Evolutionary conservation across 23 tunicate genomes (phyloP), one percentile per base, ranked within the genome.

Genomic region (Styela plicata): DNA sequence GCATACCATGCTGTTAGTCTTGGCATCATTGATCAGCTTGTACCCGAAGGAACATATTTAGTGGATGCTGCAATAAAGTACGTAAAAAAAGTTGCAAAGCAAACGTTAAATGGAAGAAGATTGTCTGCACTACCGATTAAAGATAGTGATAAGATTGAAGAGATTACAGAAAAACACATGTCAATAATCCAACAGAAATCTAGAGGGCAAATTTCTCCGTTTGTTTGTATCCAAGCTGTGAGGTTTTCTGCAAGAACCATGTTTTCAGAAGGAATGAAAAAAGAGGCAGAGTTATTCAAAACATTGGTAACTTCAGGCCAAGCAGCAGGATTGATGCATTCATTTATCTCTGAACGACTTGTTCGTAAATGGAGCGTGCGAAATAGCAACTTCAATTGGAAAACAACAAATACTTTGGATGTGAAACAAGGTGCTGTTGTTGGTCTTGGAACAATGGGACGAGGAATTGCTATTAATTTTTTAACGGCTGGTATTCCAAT

Each of bases 381-480:
- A 1, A 67, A 27, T 27, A 67, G 17, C 2, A 67, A 22, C 30
- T 18, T 25, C 13, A 25, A 27, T 29, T 67, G 71, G 71, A 16
- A 21, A 17, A 25, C 31, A 0, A 18, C 71, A 16, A 44, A 44
- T 13, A 83, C 76, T 16, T 33, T 83, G 70, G 30, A 77, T 25
- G 73, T 91, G 22, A 78, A 83, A 20, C 57, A 37, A 62, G 82
- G 70, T 63, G 97, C 87, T 70, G 97, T 91, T 32, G 70, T 91
- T 62, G 97, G 97, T 2, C 84, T 91, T 34, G 97, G 97, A 2
- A 91, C 97, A 0, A 91, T 91, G 97, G 97, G 97, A 20, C 71
- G 88, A 3, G 88, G 88, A 83, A 91, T 91, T 34, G 90, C 85
- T 16, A 70, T 91, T 1, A 28, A 78, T 24, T 83, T 83, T 36